Evolutionary conservation across 2,113 vertebrate species (phyloP).

Genomic region (Astur gentilis): DNA sequence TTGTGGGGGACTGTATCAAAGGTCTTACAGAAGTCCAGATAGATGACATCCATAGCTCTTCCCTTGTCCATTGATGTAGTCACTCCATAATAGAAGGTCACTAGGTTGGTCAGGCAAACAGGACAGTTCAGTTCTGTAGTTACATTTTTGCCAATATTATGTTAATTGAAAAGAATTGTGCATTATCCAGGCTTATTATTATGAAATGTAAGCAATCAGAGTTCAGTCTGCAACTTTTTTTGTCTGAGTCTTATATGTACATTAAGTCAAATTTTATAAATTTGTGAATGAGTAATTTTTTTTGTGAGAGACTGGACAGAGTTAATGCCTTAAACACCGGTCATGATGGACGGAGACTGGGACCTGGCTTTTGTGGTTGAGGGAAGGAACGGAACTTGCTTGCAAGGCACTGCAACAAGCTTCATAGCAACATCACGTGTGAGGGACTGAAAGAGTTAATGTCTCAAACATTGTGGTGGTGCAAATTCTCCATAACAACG

Average conservation of each 20-base stretch:
- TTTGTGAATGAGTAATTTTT: neutral
- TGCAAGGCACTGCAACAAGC: no score
- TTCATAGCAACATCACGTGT: no score
- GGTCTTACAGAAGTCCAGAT: neutral
- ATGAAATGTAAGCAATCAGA: neutral
- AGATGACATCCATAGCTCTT: neutral
- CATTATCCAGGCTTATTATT: neutral
- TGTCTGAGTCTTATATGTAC: neutral
- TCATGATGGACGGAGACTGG: no score
- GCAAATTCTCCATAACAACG: no score
- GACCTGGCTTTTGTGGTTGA: no score
- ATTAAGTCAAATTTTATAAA: neutral
- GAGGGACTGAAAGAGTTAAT: no score
- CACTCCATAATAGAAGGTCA: neutral
- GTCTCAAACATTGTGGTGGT: no score
- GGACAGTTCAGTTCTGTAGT: neutral
- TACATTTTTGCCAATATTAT: neutral
- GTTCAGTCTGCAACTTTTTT: neutral
- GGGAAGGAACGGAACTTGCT: no score
- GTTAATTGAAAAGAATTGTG: neutral
- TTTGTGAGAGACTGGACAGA: no score
- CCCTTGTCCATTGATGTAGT: neutral
- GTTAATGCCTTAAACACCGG: no score
- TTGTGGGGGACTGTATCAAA: neutral
- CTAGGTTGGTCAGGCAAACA: neutral